These are phyloP conservation scores for Setophaga kirtlandii DNA, from an alignment of 2,113 vertebrate genomes.

Conservation along the genomic window DNA sequence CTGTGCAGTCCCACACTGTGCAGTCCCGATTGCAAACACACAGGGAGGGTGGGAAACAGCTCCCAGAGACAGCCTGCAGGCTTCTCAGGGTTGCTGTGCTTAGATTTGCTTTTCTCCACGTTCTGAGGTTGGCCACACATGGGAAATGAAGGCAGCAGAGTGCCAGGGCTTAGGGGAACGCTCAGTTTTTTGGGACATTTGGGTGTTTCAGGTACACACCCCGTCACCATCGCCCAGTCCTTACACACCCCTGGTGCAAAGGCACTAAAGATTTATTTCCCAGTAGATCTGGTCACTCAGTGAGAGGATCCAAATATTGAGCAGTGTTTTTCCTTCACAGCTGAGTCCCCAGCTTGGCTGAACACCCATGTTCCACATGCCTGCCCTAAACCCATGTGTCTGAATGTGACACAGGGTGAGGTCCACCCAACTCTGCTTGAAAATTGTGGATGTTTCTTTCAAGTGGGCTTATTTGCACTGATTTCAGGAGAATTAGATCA, in stretches of 20 bases:
- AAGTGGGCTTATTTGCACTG: neutral
- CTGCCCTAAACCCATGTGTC: neutral
- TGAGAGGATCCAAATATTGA: neutral
- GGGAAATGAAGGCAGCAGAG: neutral
- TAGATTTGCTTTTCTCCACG: neutral
- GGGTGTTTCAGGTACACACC: rapidly evolving
- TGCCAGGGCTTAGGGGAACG: neutral
- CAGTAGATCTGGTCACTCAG: too few species aligned
- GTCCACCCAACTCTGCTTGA: neutral
- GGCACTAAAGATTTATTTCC: neutral
- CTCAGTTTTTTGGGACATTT: neutral
- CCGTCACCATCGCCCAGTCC: rapidly evolving
- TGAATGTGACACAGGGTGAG: neutral
- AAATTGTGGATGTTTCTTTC: neutral
- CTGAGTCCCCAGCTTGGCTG: neutral
- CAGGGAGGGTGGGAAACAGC: neutral
- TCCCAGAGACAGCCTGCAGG: neutral
- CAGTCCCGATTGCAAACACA: neutral
- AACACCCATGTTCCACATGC: neutral
- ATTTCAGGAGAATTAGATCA: neutral
- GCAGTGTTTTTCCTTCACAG: neutral
- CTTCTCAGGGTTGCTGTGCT: neutral
- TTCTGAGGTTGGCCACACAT: neutral
- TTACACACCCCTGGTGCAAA: neutral
- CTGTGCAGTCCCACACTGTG: neutral